Evolutionary conservation across 2,888 invertebrate genomes (phyloP).

Genomic region (Kryphioiulus occultus): DNA sequence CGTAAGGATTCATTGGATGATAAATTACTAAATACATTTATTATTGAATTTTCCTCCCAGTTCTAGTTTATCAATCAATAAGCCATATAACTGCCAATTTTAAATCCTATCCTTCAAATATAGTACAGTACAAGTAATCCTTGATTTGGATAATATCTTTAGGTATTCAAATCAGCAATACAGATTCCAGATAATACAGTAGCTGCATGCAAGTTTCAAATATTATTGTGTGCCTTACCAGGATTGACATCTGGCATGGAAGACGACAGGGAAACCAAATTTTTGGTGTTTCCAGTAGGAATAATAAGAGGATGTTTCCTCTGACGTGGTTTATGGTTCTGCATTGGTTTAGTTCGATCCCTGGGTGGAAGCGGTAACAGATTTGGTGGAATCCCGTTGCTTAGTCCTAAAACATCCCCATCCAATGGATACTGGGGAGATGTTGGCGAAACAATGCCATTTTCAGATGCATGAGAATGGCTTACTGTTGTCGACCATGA

Average conservation of each 20-base stretch:
- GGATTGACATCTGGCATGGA: slow-evolving; percentile 47
- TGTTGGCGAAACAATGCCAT: not conserved
- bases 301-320: slow-evolving; percentile 83
- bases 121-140: too few relatives aligned
- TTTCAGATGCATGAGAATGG: not conserved
- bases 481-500: not conserved
- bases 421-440: not conserved
- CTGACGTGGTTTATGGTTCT: slow-evolving; percentile 73
- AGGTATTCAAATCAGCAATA: too few relatives aligned
- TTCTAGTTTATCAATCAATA: too few relatives aligned
- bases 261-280: slow-evolving; percentile 48
- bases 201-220: not conserved
- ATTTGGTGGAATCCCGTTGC: slow-evolving; percentile 62
- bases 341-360: slow-evolving; percentile 70
- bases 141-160: too few relatives aligned
- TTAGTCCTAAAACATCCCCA: not conserved
- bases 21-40: too few relatives aligned
- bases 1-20: too few relatives aligned
- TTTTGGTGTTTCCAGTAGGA: slow-evolving; percentile 62
- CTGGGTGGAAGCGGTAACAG: slow-evolving; percentile 81
- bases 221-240: slow-evolving; percentile 37
- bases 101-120: too few relatives aligned
- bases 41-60: too few relatives aligned
- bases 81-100: too few relatives aligned
- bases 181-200: not conserved